Base-by-base conservation (phyloP, 2,888 invertebrate genomes). In the Hanleya hanleyi region DNA sequence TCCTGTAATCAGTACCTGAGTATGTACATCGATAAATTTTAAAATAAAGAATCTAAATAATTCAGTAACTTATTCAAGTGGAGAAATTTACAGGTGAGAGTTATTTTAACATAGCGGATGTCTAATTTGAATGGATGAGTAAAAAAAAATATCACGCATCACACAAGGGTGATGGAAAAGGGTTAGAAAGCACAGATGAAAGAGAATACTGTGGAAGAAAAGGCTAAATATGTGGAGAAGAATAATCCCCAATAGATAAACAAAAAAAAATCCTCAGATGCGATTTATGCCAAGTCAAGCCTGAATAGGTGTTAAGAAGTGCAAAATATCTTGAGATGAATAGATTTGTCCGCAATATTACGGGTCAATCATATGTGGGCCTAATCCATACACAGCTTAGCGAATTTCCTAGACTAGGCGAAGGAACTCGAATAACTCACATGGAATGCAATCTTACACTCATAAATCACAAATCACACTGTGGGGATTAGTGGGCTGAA, bases 241-340 rank as follows among this genome's bases (percentile, higher is more conserved):
- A 57, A 57, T 57, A 57, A 57, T 26, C 29, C 57, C 57, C 18
- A 15, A 57, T 57, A 57, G 57, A 57, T 57, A 22, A 57, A 57
- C 57, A 57, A 57, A 57, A 51, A 57, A 57, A 57, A 22, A 57
- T 57, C 29, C 57, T 57, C 18, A 29, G 57, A 32, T 9, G 26
- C 12, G 22, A 15, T 29, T 15, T 22, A 29, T 22, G 57, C 29
- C 57, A 29, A 57, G 57, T 57, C 57, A 57, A 29, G 57, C 22
- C 57, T 29, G 57, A 22, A 1, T 57, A 1, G 32, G 57, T 57
- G 57, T 57, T 57, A 57, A 57, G 57, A 57, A 4, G 47, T 47
- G 47, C 47, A 47, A 22, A 22, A 18, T 47, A n/a, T 18, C 22
- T 18, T n/a, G 22, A 47, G 47, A 47, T 47, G 57, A 57, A 57